These are phyloP conservation scores for Murina feae DNA, from an alignment of 2,113 vertebrate genomes.

Conservation along the genomic window DNA sequence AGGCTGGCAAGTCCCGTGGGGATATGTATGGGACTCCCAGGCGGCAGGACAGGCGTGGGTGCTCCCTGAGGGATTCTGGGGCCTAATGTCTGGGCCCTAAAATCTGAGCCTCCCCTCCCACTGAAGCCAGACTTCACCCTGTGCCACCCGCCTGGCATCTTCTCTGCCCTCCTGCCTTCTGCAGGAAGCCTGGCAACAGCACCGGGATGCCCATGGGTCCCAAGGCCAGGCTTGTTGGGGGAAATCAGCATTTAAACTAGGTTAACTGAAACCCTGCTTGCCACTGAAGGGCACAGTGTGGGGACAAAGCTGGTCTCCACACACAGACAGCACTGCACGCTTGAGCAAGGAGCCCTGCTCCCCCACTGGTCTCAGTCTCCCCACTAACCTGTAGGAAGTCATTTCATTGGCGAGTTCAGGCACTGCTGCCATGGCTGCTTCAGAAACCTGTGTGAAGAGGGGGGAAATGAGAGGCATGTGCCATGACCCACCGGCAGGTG, in stretches of 20 bases:
- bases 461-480: background rate
- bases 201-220: background rate
- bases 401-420: constrained; percentile 32
- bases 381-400: constrained; percentile 62
- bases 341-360: background rate
- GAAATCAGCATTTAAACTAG: background rate
- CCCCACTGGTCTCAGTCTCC: background rate
- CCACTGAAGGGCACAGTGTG: background rate
- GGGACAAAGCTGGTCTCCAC: background rate
- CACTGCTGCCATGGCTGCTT: constrained; percentile 56
- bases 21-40: too few species aligned
- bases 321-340: background rate
- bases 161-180: background rate
- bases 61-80: background rate
- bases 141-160: background rate
- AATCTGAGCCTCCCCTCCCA: background rate
- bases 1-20: background rate
- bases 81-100: background rate
- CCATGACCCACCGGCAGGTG: background rate
- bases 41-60: background rate
- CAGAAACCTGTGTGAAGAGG: constrained; percentile 52
- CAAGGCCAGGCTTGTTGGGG: background rate
- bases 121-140: background rate
- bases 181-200: background rate
- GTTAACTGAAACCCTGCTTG: background rate